Evolutionary conservation across 2,113 vertebrate species (phyloP).

Genomic region (Physeter macrocephalus): DNA sequence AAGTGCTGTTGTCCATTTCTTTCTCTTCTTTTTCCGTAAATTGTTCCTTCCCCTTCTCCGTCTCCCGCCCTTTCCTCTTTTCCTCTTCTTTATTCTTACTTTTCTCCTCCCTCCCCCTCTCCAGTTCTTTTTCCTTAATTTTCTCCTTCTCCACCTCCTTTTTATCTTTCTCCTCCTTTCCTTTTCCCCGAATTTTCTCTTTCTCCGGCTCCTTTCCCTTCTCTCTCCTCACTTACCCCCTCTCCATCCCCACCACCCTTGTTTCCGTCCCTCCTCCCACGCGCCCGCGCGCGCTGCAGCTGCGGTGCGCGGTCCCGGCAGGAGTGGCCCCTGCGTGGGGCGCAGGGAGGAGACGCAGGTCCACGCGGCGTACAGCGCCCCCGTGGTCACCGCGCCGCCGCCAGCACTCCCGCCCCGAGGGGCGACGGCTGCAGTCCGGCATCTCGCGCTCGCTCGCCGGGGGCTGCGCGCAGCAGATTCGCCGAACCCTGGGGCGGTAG

Average conservation of each 20-base stretch:
- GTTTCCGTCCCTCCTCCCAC: background rate
- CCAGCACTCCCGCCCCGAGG: background rate
- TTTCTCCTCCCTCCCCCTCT: background rate
- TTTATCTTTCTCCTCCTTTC: background rate
- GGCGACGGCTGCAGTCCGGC: background rate
- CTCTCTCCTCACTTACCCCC: background rate
- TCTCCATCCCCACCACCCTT: background rate
- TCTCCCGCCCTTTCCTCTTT: background rate
- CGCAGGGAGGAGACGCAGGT: background rate
- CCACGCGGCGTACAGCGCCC: background rate
- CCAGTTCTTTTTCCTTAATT: background rate
- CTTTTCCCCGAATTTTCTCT: background rate
- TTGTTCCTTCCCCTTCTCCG: background rate
- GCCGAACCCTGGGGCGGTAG: fast-evolving
- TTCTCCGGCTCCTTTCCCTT: background rate
- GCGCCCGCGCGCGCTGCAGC: conserved; percentile 4
- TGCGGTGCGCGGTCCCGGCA: background rate
- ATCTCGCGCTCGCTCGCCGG: fast-evolving
- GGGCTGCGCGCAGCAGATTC: background rate
- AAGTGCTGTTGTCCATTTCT: background rate
- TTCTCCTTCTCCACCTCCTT: background rate
- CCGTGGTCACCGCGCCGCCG: background rate
- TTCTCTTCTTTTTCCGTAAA: background rate
- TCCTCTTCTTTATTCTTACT: background rate
- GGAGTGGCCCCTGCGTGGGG: background rate